These are phyloP conservation scores for Loripinus fragilis DNA, from an alignment of 2,888 invertebrate genomes.

Conservation along the genomic window DNA sequence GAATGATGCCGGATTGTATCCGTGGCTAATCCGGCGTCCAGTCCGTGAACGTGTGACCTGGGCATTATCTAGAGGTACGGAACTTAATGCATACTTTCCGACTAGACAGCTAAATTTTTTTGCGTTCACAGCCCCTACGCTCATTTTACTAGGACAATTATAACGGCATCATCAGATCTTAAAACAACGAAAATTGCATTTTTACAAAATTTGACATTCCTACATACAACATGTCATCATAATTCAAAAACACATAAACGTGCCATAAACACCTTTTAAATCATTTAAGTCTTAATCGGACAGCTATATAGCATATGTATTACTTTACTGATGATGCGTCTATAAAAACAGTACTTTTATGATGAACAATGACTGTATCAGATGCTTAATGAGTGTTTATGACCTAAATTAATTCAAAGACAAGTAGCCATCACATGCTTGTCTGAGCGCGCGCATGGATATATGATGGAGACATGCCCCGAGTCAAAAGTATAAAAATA, in stretches of 20 bases:
- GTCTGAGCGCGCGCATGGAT: background rate
- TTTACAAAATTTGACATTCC: background rate
- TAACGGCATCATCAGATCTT: no score
- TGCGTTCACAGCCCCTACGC: no score
- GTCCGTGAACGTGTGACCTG: no score
- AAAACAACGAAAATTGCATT: background rate
- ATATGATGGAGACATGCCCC: no score
- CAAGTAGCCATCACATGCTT: slow-evolving; percentile 2
- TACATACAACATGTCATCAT: slow-evolving; percentile 2
- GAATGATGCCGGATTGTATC: no score
- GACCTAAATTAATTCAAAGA: slow-evolving; percentile 13
- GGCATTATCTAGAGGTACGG: no score
- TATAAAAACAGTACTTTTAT: slow-evolving; percentile 11
- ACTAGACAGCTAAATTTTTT: no score
- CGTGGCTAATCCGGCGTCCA: no score
- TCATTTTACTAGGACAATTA: no score
- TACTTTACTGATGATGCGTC: background rate
- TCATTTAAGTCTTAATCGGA: background rate
- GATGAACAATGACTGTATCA: background rate
- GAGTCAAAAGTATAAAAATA: no score
- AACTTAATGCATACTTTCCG: no score
- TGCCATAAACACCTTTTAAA: slow-evolving; percentile 20
- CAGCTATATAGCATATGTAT: background rate
- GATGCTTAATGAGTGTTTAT: background rate
- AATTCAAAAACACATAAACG: slow-evolving; percentile 17